Base-by-base conservation (phyloP, 2,797 vertebrate genomes). In the Gorsachius magnificus region DNA sequence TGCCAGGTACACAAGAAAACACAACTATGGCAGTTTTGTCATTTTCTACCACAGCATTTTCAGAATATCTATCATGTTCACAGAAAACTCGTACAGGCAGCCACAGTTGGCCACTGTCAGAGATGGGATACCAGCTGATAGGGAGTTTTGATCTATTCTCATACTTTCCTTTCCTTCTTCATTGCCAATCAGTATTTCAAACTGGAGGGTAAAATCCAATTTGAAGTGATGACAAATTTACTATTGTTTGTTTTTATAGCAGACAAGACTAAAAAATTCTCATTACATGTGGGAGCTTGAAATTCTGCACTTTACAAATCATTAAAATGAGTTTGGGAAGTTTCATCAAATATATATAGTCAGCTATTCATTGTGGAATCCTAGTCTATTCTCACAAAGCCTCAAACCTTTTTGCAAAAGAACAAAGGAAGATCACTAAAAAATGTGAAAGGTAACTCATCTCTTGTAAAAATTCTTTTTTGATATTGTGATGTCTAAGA, bases 231-330 rank as follows among this genome's bases (percentile, higher is more conserved):
- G 33, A 77, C 11, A 86, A 81, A 90, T 46, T 41, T 0, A 66
- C 19, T 14, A 2, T 4, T 53, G 1, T 13, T 87, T 83, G 8
- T 48, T 92, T 79, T 31, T 28, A 29, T 3, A 72, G 7, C n/a
- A 11, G 3, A 57, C 13, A 91, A 21, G 5, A 88, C 35, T 16
- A 64, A 75, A 63, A 84, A 54, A 58, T 6, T 9, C 24, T 69
- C 9, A 50, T 33, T 7, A 29, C 0, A 3, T 35, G 0, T 20
- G 22, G 11, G 22, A 81, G 15, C 11, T 64, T 56, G 21, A 78
- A 81, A 50, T 33, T 84, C 45, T 71, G 10, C 8, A 19, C 24
- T 81, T 57, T 74, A 63, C 13, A 71, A 58, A 71, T n/a, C 45
- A 53, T 7, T 56, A 70, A 86, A 63, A 77, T 18, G 2, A 48